Base-by-base conservation (phyloP, 2,888 invertebrate genomes). In the Dolichomitus sp. region DNA sequence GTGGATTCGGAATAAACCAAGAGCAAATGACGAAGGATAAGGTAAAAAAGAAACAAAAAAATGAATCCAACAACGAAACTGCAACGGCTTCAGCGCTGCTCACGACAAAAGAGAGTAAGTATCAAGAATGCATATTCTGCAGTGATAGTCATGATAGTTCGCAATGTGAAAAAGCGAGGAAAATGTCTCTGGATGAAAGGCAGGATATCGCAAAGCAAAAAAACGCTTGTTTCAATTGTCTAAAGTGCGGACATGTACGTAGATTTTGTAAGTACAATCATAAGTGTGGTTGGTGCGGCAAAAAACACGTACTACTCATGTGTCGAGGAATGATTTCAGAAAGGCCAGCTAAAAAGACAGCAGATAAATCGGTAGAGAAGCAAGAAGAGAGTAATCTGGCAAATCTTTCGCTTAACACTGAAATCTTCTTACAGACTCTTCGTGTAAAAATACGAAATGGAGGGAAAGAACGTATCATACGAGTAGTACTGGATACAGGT, bases 101-200 rank as follows among this genome's bases (percentile, higher is more conserved):
- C 12, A 19, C 74, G 11, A 30, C 78, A 7, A 79, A 73, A 78
- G 37, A 61, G 30, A 52, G 37, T 5, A 61, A 80, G 68, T 27
- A 19, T 1, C 1, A 12, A 54, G 5, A 42, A 42, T 89, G 88
- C 83, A 87, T 90, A 50, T 89, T 90, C 86, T 89, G 89, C 76
- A 66, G 33, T 23, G 85, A 81, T 19, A 63, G 83, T n/a, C 84
- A 85, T 82, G 79, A 85, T 33, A 87, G 85, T 73, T 7, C 81
- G 42, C 14, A 23, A n/a, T 87, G 84, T 42, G 82, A 85, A 50
- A 77, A 81, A 45, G 83, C 87, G 11, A 80, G 85, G 50, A 85
- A 79, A 48, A 54, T 88, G 40, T 66, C 88, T 4, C 9, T 83
- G 19, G 82, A 85, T 5, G 74, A 79, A 7, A 66, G 84, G 9